These are phyloP conservation scores for Coracopsis vasa DNA, from an alignment of 2,113 vertebrate genomes.

Conservation along the genomic window DNA sequence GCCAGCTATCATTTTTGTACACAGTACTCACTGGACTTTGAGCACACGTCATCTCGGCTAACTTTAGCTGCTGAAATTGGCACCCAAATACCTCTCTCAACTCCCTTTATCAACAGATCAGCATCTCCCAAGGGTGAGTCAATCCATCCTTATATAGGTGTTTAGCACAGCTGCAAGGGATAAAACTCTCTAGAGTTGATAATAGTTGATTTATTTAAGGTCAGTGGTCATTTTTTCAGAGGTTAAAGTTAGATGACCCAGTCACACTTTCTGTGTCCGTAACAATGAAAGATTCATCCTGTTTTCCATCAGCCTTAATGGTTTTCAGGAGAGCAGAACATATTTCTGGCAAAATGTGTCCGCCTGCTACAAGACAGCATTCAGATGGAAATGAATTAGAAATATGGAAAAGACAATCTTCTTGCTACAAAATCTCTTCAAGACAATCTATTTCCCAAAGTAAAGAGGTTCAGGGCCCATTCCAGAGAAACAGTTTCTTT, in stretches of 20 bases:
- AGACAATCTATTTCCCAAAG: background rate
- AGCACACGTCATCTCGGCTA: background rate
- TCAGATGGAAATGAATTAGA: background rate
- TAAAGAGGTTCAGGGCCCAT: background rate
- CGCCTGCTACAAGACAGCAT: fast-evolving
- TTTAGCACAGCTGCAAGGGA: background rate
- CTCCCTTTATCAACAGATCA: background rate
- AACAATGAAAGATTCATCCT: background rate
- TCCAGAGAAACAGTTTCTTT: background rate
- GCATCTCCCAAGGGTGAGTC: background rate
- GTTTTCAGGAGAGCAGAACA: background rate
- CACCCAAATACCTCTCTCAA: background rate
- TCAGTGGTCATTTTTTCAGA: fast-evolving
- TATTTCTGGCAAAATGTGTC: fast-evolving
- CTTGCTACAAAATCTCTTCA: background rate
- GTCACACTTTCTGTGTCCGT: background rate
- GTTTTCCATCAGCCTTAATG: background rate
- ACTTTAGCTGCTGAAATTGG: background rate
- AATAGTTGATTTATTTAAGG: background rate
- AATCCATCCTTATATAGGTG: background rate
- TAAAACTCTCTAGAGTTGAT: background rate
- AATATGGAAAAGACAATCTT: background rate
- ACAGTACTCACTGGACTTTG: background rate
- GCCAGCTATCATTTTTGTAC: background rate
- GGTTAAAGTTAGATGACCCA: background rate